A percentile compares a stretch with the other conserved stretches of the same genome.
Conservation (phyloP, 2,888 invertebrate species). For the Apamea monoglypha region DNA sequence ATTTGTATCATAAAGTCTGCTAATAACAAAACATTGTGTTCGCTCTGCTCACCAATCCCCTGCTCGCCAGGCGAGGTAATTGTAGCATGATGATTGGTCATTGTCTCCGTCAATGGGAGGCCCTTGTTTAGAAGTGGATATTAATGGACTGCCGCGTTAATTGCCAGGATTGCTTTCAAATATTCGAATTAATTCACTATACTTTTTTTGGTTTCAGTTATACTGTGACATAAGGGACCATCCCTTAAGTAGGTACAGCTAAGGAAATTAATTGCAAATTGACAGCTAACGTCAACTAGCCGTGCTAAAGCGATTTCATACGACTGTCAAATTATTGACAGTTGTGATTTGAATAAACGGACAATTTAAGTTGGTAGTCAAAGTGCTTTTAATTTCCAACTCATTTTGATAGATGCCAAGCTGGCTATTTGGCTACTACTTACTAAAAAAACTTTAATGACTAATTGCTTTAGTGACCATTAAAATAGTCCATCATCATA, state of each 20-base stretch:
- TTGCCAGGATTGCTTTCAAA: conserved; percentile 10
- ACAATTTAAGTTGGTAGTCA: background rate
- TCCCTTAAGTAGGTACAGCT: background rate
- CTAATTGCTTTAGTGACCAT: background rate
- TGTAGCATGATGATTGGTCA: conserved; percentile 25
- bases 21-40: background rate
- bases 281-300: background rate
- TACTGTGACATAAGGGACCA: background rate
- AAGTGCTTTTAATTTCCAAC: background rate
- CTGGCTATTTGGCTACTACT: background rate
- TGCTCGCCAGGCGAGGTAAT: background rate
- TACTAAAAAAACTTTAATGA: background rate
- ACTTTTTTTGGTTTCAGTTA: background rate
- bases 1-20: background rate
- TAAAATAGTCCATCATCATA: background rate
- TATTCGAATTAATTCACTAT: conserved; percentile 16
- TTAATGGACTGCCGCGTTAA: background rate
- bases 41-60: conserved; percentile 1
- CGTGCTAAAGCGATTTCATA: no score
- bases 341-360: background rate
- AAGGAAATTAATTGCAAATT: no score
- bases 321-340: background rate
- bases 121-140: background rate
- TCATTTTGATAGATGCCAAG: background rate
- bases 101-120: conserved; percentile 25